These are phyloP conservation scores for Carabus problematicus DNA, from an alignment of 2,888 invertebrate species.

Conservation along the genomic window DNA sequence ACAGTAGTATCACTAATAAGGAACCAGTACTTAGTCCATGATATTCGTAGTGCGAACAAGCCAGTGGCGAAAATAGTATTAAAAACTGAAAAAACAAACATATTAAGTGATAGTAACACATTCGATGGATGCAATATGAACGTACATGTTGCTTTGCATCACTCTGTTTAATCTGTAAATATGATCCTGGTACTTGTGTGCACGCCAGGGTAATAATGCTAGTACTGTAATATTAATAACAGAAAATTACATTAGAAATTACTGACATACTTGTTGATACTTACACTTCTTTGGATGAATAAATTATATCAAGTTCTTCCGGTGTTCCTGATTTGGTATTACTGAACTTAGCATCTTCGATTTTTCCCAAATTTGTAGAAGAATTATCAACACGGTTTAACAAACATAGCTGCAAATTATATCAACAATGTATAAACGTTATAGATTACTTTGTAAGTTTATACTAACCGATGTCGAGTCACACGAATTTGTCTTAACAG, in stretches of 20 bases:
- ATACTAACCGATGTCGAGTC: constrained; percentile 45
- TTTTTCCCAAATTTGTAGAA: constrained; percentile 46
- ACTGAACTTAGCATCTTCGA: constrained; percentile 46
- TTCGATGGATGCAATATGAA: no score
- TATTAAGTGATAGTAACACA: no score
- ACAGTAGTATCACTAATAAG: constrained; percentile 69
- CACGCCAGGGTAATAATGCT: no score
- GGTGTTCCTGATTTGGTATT: no score
- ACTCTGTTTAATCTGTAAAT: no score
- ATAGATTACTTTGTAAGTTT: background rate
- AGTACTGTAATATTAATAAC: no score
- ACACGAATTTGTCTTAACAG: constrained; percentile 37
- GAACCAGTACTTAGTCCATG: constrained; percentile 68
- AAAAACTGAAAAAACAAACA: constrained; percentile 59
- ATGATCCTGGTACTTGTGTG: no score
- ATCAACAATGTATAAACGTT: constrained; percentile 3
- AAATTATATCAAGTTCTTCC: no score
- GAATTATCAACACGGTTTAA: constrained; percentile 42
- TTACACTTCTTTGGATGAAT: no score
- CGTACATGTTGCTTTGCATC: no score
- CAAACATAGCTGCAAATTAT: constrained; percentile 47
- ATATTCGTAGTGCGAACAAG: constrained; percentile 60
- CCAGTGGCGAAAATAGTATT: constrained; percentile 62
- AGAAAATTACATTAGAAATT: no score
- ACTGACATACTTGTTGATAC: no score